These are phyloP conservation scores for Cabera pusaria DNA, from an alignment of 2,888 invertebrate genomes.

Conservation along the genomic window DNA sequence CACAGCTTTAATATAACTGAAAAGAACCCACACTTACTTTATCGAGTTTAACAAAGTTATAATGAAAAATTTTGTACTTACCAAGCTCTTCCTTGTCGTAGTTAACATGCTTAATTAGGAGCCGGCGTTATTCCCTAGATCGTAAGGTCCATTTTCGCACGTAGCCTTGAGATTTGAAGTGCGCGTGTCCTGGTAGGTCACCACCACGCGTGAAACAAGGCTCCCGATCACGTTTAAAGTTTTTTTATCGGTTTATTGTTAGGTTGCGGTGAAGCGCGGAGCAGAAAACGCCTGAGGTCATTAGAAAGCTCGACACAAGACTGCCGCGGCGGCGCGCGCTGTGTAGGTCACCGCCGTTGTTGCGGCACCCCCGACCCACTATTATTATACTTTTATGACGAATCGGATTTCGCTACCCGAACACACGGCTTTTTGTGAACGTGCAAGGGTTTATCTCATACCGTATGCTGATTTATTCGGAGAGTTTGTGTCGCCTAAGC, in stretches of 20 bases:
- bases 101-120: slow-evolving; percentile 58
- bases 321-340: slow-evolving; percentile 81
- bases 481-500: slow-evolving; percentile 33
- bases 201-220: slow-evolving; percentile 60
- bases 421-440: slow-evolving; percentile 62
- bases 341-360: slow-evolving; percentile 76
- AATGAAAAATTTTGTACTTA: slow-evolving; percentile 55
- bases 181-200: slow-evolving; percentile 62
- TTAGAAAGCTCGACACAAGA: slow-evolving; percentile 79
- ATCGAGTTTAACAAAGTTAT: slow-evolving; percentile 37
- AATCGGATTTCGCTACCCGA: slow-evolving; percentile 76
- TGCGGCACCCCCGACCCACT: slow-evolving; percentile 80
- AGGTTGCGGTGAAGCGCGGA: slow-evolving; percentile 60
- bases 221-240: slow-evolving; percentile 54
- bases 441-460: slow-evolving; percentile 47
- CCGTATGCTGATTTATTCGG: slow-evolving; percentile 35
- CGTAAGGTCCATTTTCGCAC: slow-evolving; percentile 72
- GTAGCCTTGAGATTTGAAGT: slow-evolving; percentile 43
- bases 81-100: slow-evolving; percentile 56
- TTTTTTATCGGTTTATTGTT: slow-evolving; percentile 54
- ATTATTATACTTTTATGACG: slow-evolving; percentile 83
- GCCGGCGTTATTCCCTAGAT: slow-evolving; percentile 60
- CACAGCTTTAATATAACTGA: background rate
- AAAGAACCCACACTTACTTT: slow-evolving; percentile 7
- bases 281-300: slow-evolving; percentile 79